Evolutionary conservation across 92 coral and sea anemone species (phyloP).

Genomic region (Isaurus tuberculatus): DNA sequence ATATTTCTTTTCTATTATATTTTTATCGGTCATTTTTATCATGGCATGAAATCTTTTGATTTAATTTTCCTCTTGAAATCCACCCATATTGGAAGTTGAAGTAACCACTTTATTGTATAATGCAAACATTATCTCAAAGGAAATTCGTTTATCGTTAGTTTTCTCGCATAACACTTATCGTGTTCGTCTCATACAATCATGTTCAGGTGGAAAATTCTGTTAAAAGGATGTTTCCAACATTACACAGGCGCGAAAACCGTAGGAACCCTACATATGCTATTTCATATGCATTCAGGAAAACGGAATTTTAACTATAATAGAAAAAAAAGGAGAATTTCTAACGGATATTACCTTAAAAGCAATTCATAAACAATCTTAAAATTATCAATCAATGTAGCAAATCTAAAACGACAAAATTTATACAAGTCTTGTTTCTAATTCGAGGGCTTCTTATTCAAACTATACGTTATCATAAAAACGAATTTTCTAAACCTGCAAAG

Average conservation of each 20-base stretch:
- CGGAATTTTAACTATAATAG: background rate
- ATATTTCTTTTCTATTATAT: too few relatives aligned
- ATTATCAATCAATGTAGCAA: constrained; percentile 15
- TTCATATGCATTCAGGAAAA: constrained; percentile 22
- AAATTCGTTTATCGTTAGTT: too few relatives aligned
- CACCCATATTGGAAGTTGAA: too few relatives aligned
- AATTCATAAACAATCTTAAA: constrained; percentile 6
- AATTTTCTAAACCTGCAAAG: background rate
- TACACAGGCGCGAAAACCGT: background rate
- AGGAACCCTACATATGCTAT: background rate
- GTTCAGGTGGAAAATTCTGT: background rate
- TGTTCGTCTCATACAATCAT: background rate
- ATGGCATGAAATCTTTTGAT: too few relatives aligned
- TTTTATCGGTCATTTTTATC: too few relatives aligned
- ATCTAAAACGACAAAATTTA: background rate
- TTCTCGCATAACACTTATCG: too few relatives aligned
- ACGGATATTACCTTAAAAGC: constrained; percentile 20
- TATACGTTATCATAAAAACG: background rate
- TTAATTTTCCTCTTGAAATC: too few relatives aligned
- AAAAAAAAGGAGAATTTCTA: background rate
- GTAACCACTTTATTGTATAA: too few relatives aligned
- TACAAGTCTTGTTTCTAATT: background rate
- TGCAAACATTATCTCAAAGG: too few relatives aligned
- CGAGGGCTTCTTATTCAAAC: background rate
- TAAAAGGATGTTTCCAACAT: background rate